Base-by-base conservation (phyloP, 2,888 invertebrate species). In the Notodonta ziczac region DNA sequence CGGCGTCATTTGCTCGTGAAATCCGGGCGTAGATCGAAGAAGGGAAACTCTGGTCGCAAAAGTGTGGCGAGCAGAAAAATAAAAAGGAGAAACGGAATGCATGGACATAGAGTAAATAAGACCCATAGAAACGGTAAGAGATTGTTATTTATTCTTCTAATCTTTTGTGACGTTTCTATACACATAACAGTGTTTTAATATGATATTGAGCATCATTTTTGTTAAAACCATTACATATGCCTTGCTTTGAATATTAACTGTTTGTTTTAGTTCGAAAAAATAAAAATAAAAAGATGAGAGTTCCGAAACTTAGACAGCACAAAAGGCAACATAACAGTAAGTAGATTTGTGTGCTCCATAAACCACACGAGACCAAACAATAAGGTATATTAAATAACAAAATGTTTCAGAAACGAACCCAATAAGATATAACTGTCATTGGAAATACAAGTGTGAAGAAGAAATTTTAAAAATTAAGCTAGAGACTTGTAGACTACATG, bases 361-460 rank as follows among this genome's bases (percentile, higher is more conserved):
- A 46, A 24, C 24, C 24, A 24, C 24, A 24, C 13, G 46, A n/a
- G 13, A 46, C n/a, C n/a, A n/a, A 46, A 5, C 4, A 46, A 46
- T 13, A n/a, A n/a, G 9, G 7, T 46, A 46, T n/a, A n/a, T n/a
- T n/a, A 42, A 42, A 42, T 5, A n/a, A n/a, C 5, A 5, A n/a
- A 13, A 46, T 46, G 5, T 58, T 42, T 39, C 54, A 54, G 54
- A 35, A 35, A 61, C 65, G 1, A 60, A 61, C 0, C 24, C 63
- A 32, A 56, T 56, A 51, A 66, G 58, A 55, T 52, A 74, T 4
- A 42, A 55, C 2, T 90, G 90, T 65, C 84, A 76, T 44, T 90
- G 89, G 89, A 77, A 65, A 53, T 90, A 89, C 59, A 70, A 72
- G 50, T 90, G 90, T 64, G 62, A 32, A 46, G 50, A 72, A 48